Percentiles rank a stretch among this genome's conserved stretches.
Conservation (phyloP, 2,888 invertebrate genomes). For the Drosophila mettleri region DNA sequence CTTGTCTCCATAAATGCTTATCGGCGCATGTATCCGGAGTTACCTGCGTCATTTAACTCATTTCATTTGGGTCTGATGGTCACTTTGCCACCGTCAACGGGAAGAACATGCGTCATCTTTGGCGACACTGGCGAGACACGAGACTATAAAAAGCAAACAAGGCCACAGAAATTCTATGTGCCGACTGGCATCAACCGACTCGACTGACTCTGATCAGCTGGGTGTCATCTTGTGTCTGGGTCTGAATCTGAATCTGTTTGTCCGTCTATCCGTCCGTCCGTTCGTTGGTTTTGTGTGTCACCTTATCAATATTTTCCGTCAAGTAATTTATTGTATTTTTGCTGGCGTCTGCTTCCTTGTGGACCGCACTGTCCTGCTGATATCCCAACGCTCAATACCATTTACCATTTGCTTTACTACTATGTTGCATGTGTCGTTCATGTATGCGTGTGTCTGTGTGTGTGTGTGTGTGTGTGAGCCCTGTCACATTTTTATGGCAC, state of each 20-base stretch:
- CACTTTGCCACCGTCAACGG: constrained; percentile 41
- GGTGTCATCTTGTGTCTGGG: constrained; percentile 67
- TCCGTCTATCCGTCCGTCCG: constrained; percentile 13
- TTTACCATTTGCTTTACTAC: constrained; percentile 19
- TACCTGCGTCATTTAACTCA: constrained; percentile 77
- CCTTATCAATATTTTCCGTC: constrained; percentile 83
- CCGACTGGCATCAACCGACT: constrained; percentile 27
- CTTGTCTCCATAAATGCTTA: constrained; percentile 40
- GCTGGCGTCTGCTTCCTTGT: constrained; percentile 66
- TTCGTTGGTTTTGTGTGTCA: constrained; percentile 56
- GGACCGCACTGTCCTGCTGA: constrained; percentile 41
- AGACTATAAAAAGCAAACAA: constrained; percentile 60
- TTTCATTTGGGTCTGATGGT: constrained; percentile 62
- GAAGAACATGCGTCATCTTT: constrained; percentile 74
- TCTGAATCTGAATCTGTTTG: constrained; percentile 21
- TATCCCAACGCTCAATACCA: constrained; percentile 15
- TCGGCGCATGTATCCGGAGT: constrained; percentile 47
- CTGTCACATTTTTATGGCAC: constrained; percentile 79
- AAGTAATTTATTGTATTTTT: constrained; percentile 82
- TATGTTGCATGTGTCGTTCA: constrained; percentile 41
- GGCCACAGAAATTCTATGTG: constrained; percentile 30
- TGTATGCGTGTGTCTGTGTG: constrained; percentile 1
- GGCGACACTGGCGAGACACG: constrained; percentile 64
- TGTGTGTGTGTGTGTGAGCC: constrained; percentile 32
- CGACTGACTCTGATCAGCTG: constrained; percentile 61